Evolutionary conservation across 2,888 invertebrate genomes (phyloP).

Genomic region (Adelphocoris suturalis): DNA sequence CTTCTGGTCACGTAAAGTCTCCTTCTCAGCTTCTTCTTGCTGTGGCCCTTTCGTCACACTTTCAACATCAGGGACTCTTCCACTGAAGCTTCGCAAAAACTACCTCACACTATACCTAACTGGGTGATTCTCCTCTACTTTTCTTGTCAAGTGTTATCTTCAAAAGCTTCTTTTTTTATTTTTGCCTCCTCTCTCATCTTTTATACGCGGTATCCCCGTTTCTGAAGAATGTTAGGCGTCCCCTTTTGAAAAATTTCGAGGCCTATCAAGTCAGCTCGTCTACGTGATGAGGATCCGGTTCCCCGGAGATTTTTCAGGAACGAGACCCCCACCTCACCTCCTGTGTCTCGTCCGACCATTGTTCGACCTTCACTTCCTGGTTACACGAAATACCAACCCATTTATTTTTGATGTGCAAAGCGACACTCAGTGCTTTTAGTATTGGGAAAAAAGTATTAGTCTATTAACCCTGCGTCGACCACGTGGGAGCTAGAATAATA

Average conservation of each 20-base stretch:
- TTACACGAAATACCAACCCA: background rate
- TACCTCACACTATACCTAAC: conserved; percentile 47
- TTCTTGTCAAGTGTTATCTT: conserved; percentile 64
- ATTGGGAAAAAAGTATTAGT: no score
- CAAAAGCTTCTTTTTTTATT: conserved; percentile 13
- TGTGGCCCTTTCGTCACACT: conserved; percentile 17
- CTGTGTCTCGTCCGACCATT: background rate
- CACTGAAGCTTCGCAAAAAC: conserved; percentile 30
- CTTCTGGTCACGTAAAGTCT: conserved; percentile 46
- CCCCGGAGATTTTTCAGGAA: background rate
- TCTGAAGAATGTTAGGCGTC: conserved; percentile 40
- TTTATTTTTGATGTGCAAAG: background rate
- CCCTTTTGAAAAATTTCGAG: conserved; percentile 49
- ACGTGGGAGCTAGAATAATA: no score
- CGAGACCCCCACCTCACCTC: background rate
- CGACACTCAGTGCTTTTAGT: no score
- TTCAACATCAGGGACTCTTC: conserved; percentile 22
- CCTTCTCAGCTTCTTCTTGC: conserved; percentile 25
- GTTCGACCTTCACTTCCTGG: background rate
- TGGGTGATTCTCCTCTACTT: conserved; percentile 63
- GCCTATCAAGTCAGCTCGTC: conserved; percentile 12
- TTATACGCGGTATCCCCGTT: conserved; percentile 36
- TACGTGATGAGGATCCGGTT: conserved; percentile 51
- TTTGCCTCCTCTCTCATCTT: conserved; percentile 32
- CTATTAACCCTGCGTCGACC: no score